Conservation (phyloP, 2,888 invertebrate species). For the Lasiommata megera region DNA sequence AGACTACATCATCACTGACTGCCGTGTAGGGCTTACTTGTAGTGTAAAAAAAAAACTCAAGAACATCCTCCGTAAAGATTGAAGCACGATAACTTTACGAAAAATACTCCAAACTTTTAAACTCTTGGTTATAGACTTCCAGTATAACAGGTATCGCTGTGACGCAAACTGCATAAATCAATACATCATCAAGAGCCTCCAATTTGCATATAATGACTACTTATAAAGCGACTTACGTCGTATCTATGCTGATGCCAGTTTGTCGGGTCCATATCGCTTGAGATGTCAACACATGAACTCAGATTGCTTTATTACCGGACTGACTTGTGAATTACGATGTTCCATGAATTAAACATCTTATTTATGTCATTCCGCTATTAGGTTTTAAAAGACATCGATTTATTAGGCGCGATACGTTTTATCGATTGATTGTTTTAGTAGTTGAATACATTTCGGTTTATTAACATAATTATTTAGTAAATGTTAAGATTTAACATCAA, state of each 20-base stretch:
- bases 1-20: too few species aligned
- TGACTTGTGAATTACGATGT: constrained; percentile 30
- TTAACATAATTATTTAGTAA: background rate
- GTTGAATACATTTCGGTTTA: background rate
- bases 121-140: background rate
- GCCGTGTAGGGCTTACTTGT: too few species aligned
- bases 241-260: constrained; percentile 47
- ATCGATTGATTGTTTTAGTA: constrained; percentile 29
- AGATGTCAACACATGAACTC: constrained; percentile 61
- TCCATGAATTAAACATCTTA: constrained; percentile 24
- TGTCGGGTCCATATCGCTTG: constrained; percentile 53
- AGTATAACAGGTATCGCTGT: background rate
- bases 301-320: constrained; percentile 49
- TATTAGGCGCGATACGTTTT: constrained; percentile 10
- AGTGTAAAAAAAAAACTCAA: too few species aligned
- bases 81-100: too few species aligned
- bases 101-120: background rate
- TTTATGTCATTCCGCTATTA: constrained; percentile 27
- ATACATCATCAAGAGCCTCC: constrained; percentile 59
- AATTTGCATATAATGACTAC: constrained; percentile 73
- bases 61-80: too few species aligned
- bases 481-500: too few species aligned
- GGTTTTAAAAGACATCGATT: background rate
- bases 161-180: constrained; percentile 9
- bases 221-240: constrained; percentile 63